A percentile compares a stretch with the other conserved stretches of the same genome.
Conservation (phyloP, 1,140 invertebrate species). For the Eulimnadia texana region DNA sequence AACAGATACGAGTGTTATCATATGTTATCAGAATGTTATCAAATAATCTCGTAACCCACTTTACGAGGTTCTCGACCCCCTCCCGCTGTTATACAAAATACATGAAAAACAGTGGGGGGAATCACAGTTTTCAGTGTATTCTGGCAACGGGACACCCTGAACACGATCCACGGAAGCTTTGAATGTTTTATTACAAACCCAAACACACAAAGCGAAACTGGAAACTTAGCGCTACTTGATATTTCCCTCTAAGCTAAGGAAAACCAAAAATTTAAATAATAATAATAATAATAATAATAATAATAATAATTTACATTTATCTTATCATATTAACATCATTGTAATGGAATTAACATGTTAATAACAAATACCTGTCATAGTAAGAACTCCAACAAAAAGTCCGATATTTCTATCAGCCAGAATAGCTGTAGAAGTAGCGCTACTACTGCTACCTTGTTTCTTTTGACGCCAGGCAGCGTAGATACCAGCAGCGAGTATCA, state of each 20-base stretch:
- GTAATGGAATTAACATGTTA: not conserved
- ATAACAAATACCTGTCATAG: slow-evolving; percentile 10
- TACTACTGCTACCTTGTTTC: slow-evolving; percentile 24
- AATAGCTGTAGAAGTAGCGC: not conserved
- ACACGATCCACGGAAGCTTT: no score
- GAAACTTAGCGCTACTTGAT: no score
- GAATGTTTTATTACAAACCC: no score
- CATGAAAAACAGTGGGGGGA: not conserved
- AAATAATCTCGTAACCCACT: not conserved
- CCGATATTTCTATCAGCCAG: slow-evolving; percentile 9
- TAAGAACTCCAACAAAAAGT: slow-evolving; percentile 12
- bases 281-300: not conserved
- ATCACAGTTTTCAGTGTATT: not conserved
- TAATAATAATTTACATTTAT: not conserved
- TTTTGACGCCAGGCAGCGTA: slow-evolving; percentile 51
- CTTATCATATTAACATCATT: not conserved
- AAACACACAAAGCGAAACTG: no score
- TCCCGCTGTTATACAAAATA: not conserved
- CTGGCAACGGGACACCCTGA: no score
- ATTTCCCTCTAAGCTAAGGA: no score
- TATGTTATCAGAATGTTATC: not conserved
- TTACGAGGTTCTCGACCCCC: not conserved
- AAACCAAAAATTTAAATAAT: no score
- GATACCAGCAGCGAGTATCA: slow-evolving; percentile 50
- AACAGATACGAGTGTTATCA: not conserved